Conservation (phyloP, 2,113 vertebrate species). For the Hiodon tergisus region DNA sequence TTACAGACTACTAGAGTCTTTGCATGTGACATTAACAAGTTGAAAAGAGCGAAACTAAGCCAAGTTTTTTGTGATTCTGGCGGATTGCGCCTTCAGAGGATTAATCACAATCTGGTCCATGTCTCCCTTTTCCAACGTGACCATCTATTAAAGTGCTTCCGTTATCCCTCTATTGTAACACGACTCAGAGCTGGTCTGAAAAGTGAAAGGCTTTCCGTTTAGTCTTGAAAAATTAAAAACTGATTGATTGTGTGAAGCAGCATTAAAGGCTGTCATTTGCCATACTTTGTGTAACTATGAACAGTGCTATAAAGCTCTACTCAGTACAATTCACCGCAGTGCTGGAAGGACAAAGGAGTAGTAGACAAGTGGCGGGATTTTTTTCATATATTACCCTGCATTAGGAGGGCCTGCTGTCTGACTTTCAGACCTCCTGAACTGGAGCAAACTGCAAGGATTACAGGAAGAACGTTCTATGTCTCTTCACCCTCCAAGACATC, state of each 20-base stretch:
- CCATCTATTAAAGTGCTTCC: conserved; percentile 59
- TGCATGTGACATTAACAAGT: conserved; percentile 35
- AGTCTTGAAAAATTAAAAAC: conserved; percentile 37
- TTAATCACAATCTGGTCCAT: conserved; percentile 60
- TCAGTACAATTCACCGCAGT: conserved; percentile 10
- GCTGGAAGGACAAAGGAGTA: conserved; percentile 17
- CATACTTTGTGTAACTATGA: conserved; percentile 42
- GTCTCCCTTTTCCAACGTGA: conserved; percentile 49
- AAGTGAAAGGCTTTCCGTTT: conserved; percentile 33
- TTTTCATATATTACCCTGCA: conserved; percentile 28
- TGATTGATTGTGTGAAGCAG: conserved; percentile 54
- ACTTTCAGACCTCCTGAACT: neutral
- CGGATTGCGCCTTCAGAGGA: conserved; percentile 50
- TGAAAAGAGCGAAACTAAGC: conserved; percentile 39
- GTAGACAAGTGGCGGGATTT: conserved; percentile 20
- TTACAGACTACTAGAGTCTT: conserved; percentile 27
- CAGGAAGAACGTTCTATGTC: too few species aligned
- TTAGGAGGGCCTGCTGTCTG: neutral
- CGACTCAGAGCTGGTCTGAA: conserved; percentile 37
- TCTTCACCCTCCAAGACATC: too few species aligned
- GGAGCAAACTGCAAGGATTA: neutral
- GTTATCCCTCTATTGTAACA: conserved; percentile 37
- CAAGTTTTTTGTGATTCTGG: conserved; percentile 41
- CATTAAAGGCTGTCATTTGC: conserved; percentile 41
- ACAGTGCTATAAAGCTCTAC: conserved; percentile 21